Evolutionary conservation across 2,888 invertebrate genomes (phyloP).

Genomic region (Pseudococcus longispinus): DNA sequence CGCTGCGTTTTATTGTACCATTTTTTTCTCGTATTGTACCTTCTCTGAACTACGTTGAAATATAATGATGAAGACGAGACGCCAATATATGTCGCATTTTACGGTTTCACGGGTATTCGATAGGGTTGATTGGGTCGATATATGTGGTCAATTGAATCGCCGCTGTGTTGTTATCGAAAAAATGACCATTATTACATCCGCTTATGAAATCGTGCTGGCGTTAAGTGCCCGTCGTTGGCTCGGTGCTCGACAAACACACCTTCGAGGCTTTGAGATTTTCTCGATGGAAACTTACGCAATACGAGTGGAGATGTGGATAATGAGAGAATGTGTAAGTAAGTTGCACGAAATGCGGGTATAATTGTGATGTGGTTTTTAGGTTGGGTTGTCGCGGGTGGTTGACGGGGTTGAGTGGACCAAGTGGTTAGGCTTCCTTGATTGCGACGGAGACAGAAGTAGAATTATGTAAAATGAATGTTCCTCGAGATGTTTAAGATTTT

Average conservation of each 20-base stretch:
- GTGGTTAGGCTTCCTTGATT: background rate
- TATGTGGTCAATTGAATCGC: conserved; percentile 1
- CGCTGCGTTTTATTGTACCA: background rate
- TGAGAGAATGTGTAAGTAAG: background rate
- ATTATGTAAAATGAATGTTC: no score
- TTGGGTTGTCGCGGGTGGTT: background rate
- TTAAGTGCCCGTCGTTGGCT: background rate
- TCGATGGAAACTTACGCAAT: background rate
- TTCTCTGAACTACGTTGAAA: background rate
- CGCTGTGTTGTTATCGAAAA: background rate
- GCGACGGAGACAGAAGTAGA: no score
- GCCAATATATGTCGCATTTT: background rate
- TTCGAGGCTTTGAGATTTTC: background rate
- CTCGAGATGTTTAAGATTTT: no score
- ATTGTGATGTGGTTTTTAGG: background rate
- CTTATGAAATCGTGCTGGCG: background rate
- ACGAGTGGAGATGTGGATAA: background rate
- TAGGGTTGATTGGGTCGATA: conserved; percentile 22
- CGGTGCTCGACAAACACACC: background rate
- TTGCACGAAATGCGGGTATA: background rate
- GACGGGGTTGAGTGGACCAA: background rate
- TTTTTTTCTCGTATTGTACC: background rate
- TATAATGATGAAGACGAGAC: background rate
- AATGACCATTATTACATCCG: conserved; percentile 3
- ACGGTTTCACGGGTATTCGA: conserved; percentile 15